Evolutionary conservation across 2,113 vertebrate genomes (phyloP).

Genomic region (Platycercus adscitus): DNA sequence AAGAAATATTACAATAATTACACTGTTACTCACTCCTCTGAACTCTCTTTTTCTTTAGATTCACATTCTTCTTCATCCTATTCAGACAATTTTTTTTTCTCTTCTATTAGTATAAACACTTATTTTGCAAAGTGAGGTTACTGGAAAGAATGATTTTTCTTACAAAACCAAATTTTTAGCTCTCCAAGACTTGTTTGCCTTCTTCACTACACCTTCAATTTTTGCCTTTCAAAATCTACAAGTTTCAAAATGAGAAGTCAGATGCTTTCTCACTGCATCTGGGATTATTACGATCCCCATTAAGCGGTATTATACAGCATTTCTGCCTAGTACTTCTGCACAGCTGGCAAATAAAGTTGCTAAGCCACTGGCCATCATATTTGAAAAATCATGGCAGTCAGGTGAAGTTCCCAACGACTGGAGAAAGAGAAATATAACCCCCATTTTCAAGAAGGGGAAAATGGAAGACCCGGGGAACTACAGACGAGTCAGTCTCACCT

Average conservation of each 20-base stretch:
- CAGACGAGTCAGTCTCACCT: too few species aligned
- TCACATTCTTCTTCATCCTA: constrained; percentile 24
- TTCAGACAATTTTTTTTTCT: neutral
- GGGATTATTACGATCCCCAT: neutral
- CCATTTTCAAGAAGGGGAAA: too few species aligned
- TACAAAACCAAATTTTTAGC: neutral
- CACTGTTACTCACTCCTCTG: neutral
- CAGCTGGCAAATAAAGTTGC: too few species aligned
- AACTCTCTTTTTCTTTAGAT: neutral
- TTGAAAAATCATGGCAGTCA: too few species aligned
- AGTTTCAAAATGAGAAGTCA: neutral
- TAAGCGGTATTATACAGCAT: neutral
- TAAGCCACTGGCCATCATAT: too few species aligned
- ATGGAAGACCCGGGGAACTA: too few species aligned
- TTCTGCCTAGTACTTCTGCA: neutral
- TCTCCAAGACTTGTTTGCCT: neutral
- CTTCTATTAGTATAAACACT: neutral
- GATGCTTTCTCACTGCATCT: neutral
- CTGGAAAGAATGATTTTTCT: neutral
- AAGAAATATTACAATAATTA: neutral
- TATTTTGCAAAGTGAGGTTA: neutral
- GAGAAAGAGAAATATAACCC: too few species aligned
- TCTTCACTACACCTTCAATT: neutral
- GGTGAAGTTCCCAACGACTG: too few species aligned
- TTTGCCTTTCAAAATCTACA: neutral